Evolutionary conservation across 2,888 invertebrate species (phyloP).

Genomic region (Harpalus rubripes): DNA sequence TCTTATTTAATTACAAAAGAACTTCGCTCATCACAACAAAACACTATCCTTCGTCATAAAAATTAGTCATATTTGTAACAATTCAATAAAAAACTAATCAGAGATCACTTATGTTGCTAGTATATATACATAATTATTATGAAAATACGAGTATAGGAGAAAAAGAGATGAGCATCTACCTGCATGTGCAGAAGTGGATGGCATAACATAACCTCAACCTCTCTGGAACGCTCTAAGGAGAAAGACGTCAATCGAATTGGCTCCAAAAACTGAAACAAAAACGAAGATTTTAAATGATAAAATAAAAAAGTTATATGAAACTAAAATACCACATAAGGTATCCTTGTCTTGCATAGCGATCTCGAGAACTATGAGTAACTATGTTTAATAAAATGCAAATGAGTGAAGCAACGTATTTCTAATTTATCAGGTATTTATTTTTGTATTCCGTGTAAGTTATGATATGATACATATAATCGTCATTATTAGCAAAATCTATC

Average conservation of each 20-base stretch:
- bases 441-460: too few relatives aligned
- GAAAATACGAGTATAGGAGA: neutral
- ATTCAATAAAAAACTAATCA: slow-evolving; percentile 30
- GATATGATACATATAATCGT: too few relatives aligned
- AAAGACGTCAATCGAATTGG: neutral
- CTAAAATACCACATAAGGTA: too few relatives aligned
- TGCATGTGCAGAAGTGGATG: slow-evolving; percentile 36
- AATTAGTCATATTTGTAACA: neutral
- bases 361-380: too few relatives aligned
- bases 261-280: slow-evolving; percentile 12
- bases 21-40: neutral
- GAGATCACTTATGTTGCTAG: slow-evolving; percentile 5
- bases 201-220: slow-evolving; percentile 49
- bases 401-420: too few relatives aligned
- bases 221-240: neutral
- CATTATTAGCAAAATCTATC: too few relatives aligned
- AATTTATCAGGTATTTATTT: too few relatives aligned
- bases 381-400: too few relatives aligned
- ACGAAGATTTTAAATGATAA: neutral
- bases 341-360: too few relatives aligned
- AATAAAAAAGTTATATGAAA: too few relatives aligned
- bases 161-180: slow-evolving; percentile 2
- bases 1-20: neutral
- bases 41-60: slow-evolving; percentile 17
- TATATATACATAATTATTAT: neutral